Conservation (phyloP, 1,140 invertebrate genomes). For the Cherax destructor region DNA sequence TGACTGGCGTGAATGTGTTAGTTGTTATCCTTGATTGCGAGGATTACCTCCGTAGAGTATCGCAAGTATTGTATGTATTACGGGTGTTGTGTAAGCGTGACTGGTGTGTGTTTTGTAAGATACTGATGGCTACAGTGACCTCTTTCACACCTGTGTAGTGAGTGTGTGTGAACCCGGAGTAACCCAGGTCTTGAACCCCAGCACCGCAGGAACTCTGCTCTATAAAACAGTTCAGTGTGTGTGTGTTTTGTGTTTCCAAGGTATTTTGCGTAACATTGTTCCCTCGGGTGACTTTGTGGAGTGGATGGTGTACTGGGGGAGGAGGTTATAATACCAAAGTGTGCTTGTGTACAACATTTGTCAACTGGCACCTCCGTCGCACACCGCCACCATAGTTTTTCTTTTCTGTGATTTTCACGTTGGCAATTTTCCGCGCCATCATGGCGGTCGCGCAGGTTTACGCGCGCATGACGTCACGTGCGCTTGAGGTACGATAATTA, state of each 20-base stretch:
- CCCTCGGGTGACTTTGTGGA: not conserved
- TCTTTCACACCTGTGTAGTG: not conserved
- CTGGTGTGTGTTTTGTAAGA: too few species aligned
- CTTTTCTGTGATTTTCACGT: not conserved
- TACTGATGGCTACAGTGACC: too few species aligned
- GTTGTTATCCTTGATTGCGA: too few species aligned
- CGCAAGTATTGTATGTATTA: too few species aligned
- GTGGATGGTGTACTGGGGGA: too few species aligned
- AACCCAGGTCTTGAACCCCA: too few species aligned
- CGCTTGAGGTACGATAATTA: not conserved
- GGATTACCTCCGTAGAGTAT: too few species aligned
- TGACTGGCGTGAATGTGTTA: too few species aligned
- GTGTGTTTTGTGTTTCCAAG: too few species aligned
- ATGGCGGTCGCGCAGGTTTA: not conserved
- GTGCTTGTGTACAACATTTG: not conserved
- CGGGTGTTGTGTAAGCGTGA: too few species aligned
- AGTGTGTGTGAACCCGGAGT: not conserved
- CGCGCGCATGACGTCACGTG: not conserved
- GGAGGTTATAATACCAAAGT: too few species aligned
- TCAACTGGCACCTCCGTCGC: not conserved
- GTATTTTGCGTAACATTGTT: not conserved
- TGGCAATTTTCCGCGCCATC: not conserved
- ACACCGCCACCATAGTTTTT: not conserved
- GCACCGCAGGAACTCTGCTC: too few species aligned
- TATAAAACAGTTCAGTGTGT: not conserved